Evolutionary conservation across 2,797 vertebrate genomes (phyloP).

Genomic region (Champsocephalus gunnari): DNA sequence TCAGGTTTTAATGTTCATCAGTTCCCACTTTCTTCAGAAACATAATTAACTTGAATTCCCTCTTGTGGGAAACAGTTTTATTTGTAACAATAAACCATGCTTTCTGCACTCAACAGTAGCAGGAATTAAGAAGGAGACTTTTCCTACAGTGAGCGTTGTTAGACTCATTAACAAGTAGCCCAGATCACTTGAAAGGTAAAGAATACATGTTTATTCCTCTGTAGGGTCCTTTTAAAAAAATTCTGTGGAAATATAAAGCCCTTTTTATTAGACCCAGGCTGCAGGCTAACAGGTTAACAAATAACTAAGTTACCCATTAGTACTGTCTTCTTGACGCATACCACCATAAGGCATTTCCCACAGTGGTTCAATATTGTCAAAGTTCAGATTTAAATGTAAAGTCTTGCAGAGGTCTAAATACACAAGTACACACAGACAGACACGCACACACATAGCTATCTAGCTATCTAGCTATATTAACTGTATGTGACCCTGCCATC

Average conservation of each 20-base stretch:
- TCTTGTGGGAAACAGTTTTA: neutral
- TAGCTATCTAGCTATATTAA: conserved; percentile 1
- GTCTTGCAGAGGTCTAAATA: conserved; percentile 8
- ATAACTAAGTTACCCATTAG: neutral
- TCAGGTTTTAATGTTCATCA: neutral
- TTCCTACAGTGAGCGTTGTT: too few relatives aligned
- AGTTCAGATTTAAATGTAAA: neutral
- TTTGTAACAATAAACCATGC: too few relatives aligned
- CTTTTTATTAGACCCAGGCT: too few relatives aligned
- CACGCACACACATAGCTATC: conserved; percentile 3
- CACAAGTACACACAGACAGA: conserved; percentile 3
- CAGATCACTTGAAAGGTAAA: too few relatives aligned
- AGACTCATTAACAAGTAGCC: too few relatives aligned
- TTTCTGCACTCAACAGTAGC: too few relatives aligned
- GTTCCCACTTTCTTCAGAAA: neutral
- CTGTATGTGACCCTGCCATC: conserved; percentile 36
- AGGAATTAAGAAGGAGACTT: too few relatives aligned
- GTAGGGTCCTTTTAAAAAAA: too few relatives aligned
- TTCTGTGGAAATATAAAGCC: too few relatives aligned
- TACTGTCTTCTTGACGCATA: neutral
- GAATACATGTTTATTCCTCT: too few relatives aligned
- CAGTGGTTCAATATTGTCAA: neutral
- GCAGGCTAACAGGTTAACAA: too few relatives aligned
- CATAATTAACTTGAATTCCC: neutral
- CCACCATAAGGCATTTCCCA: neutral